Evolutionary conservation across 2,888 invertebrate genomes (phyloP).

Genomic region (Saturnia japonica): DNA sequence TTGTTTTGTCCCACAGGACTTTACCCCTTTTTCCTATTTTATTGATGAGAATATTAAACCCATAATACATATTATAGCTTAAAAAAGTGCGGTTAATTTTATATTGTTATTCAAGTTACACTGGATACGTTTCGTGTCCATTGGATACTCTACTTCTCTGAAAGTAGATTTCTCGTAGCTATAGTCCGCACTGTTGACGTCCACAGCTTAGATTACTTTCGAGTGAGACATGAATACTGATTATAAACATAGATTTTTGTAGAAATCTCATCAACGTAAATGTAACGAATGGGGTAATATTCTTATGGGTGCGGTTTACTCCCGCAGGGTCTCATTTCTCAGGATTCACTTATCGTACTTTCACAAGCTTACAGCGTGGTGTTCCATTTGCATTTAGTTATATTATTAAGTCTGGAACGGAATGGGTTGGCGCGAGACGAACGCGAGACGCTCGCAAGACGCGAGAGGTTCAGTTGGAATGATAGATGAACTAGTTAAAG

Average conservation of each 20-base stretch:
- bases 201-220: constrained; percentile 20
- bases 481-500: constrained; percentile 35
- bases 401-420: constrained; percentile 32
- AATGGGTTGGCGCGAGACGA: constrained; percentile 36
- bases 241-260: constrained; percentile 19
- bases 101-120: neutral
- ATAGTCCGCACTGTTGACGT: neutral
- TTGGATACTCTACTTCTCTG: neutral
- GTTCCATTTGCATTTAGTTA: constrained; percentile 50
- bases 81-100: neutral
- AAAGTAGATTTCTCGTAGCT: constrained; percentile 4
- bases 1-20: constrained; percentile 32
- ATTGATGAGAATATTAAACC: neutral
- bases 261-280: constrained; percentile 36
- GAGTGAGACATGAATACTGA: constrained; percentile 21
- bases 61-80: neutral
- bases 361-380: constrained; percentile 48
- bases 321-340: constrained; percentile 49
- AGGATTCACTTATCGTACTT: constrained; percentile 58
- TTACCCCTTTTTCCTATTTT: constrained; percentile 17
- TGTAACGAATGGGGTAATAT: constrained; percentile 50
- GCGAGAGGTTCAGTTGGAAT: constrained; percentile 34
- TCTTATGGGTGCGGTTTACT: constrained; percentile 31
- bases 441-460: constrained; percentile 23
- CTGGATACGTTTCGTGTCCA: neutral